These are phyloP conservation scores for Stenolophus ochropezus DNA, from an alignment of 2,888 invertebrate species.

Conservation along the genomic window DNA sequence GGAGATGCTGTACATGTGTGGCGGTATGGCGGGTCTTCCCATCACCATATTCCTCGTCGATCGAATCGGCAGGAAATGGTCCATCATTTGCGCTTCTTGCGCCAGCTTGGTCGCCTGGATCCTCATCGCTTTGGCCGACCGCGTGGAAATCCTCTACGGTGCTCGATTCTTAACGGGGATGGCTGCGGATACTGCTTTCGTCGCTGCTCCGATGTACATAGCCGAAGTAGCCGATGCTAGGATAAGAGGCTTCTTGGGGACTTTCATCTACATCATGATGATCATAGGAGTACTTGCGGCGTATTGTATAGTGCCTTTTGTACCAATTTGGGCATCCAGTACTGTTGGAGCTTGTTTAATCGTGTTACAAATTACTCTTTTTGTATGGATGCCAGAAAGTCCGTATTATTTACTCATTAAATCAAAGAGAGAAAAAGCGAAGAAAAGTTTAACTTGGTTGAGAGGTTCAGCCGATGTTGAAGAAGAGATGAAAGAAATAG, in stretches of 20 bases:
- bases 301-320: conserved; percentile 70
- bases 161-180: conserved; percentile 70
- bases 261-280: conserved; percentile 72
- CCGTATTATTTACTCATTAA: conserved; percentile 70
- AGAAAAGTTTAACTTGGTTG: conserved; percentile 67
- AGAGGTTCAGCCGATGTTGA: conserved; percentile 66
- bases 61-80: conserved; percentile 69
- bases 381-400: conserved; percentile 71
- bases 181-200: conserved; percentile 71
- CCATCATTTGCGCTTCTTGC: conserved; percentile 69
- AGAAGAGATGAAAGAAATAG: conserved; percentile 69
- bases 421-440: conserved; percentile 67
- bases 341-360: conserved; percentile 68
- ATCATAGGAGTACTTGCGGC: conserved; percentile 70
- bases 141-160: conserved; percentile 68
- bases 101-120: conserved; percentile 70
- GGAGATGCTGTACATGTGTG: conserved; percentile 67
- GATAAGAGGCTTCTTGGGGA: conserved; percentile 70
- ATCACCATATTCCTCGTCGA: conserved; percentile 69
- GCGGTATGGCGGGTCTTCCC: conserved; percentile 66
- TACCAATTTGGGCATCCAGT: conserved; percentile 69
- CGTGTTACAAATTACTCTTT: conserved; percentile 67
- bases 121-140: conserved; percentile 68
- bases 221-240: conserved; percentile 72
- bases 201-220: conserved; percentile 72